A percentile compares a stretch with the other conserved stretches of the same genome.
Evolutionary conservation across 2,113 vertebrate genomes (phyloP).

Genomic region (Syrrhaptes paradoxus): DNA sequence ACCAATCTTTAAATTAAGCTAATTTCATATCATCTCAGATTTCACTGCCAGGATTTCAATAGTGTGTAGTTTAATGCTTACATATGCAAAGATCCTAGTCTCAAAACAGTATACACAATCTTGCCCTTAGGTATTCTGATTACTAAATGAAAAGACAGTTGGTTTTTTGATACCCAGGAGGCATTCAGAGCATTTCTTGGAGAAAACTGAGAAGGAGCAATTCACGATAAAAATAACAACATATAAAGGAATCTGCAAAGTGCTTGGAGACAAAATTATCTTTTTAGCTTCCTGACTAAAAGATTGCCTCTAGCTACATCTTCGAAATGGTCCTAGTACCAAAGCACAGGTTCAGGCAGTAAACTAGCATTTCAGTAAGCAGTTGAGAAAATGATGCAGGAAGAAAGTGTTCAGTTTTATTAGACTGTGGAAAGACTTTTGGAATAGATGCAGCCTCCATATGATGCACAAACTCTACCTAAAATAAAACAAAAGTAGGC

Average conservation of each 20-base stretch:
- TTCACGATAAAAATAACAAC: background rate
- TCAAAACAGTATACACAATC: background rate
- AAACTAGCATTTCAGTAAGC: background rate
- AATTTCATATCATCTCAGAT: background rate
- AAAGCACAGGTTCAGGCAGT: background rate
- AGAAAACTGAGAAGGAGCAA: background rate
- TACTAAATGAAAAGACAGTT: background rate
- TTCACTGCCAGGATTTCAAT: background rate
- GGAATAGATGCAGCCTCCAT: background rate
- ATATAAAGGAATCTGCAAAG: background rate
- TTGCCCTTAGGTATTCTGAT: background rate
- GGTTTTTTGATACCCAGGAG: background rate
- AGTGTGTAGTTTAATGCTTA: accelerated
- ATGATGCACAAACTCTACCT: background rate
- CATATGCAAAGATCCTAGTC: background rate
- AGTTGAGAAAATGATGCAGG: background rate
- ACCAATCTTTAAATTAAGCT: background rate
- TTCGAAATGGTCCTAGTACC: background rate
- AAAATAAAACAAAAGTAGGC: background rate
- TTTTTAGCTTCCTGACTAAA: background rate
- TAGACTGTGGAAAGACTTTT: background rate
- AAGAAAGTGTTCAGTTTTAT: background rate
- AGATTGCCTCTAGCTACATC: background rate
- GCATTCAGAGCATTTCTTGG: background rate
- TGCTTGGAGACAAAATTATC: background rate